Evolutionary conservation across 2,888 invertebrate genomes (phyloP), one percentile per base, ranked within the genome.

Genomic region (Cantharis lateralis): DNA sequence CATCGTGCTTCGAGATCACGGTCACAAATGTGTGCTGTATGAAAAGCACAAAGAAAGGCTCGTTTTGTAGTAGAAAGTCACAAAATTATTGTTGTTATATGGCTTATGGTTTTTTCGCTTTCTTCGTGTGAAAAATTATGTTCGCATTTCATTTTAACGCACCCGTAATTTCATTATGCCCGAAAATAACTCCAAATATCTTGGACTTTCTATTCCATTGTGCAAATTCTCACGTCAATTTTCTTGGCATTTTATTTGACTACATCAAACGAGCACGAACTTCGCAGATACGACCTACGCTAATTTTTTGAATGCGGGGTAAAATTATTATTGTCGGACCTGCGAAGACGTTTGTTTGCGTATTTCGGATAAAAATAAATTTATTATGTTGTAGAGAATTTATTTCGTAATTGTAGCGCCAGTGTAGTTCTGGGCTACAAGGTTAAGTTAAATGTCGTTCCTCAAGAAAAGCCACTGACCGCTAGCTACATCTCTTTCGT

Each of bases 361-460:
- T 20, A 24, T 20, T 20, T 66, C 11, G 18, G 64, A 18, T 66
- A 66, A 16, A 66, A 66, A 66, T 66, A 66, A 66, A 20, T 66
- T 18, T 66, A 18, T 16, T 16, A 20, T 20, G n/a, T 18, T 63
- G 11, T 16, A 66, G 24, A 66, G 24, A 66, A 66, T 66, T 18
- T n/a, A 18, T n/a, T 66, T 20, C 18, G 18, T 66, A 66, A 18
- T 66, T 66, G 24, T 68, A 74, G 77, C 77, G 74, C 77, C 68
- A 74, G 74, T 68, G 18, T 72, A 75, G 74, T 79, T 80, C 78
- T 81, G 78, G 78, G 79, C 78, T 81, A 80, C 79, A 80, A 78
- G 81, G 81, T 78, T 81, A 80, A 81, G 78, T 81, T 81, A 81
- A 81, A 81, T 81, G 78, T 79, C 80, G 75, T 74, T 48, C 74